Evolutionary conservation across 2,113 vertebrate genomes (phyloP).

Genomic region (Procapra przewalskii): DNA sequence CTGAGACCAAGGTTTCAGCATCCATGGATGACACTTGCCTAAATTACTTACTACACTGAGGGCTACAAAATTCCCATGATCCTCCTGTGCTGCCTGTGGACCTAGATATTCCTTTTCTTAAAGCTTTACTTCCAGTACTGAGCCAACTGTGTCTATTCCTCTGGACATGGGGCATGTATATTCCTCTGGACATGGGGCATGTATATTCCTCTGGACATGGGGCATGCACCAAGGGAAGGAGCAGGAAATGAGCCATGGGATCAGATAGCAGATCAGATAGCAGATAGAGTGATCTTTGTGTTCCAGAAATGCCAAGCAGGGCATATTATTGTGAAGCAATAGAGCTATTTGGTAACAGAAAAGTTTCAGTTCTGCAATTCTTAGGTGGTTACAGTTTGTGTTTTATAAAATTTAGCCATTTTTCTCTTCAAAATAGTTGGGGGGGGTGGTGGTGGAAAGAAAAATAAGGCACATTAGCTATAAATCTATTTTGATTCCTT

Average conservation of each 20-base stretch:
- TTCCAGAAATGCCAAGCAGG: background rate
- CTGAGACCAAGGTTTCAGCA: background rate
- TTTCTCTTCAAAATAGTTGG: background rate
- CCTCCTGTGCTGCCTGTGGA: background rate
- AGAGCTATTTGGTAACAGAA: background rate
- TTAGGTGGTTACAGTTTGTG: background rate
- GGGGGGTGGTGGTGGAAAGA: background rate
- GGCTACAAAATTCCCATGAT: background rate
- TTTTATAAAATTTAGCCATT: background rate
- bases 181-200: background rate
- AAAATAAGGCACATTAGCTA: background rate
- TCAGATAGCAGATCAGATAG: background rate
- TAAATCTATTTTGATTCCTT: background rate
- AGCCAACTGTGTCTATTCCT: background rate
- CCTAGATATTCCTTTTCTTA: background rate
- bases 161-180: too few relatives aligned
- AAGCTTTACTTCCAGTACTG: background rate
- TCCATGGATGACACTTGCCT: background rate
- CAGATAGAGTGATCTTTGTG: background rate
- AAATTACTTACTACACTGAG: background rate
- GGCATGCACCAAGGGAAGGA: background rate
- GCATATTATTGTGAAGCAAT: background rate
- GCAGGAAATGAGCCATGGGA: background rate
- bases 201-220: background rate
- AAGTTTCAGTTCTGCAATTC: slow-evolving; percentile 57